Evolutionary conservation across 1,140 invertebrate species (phyloP).

Genomic region (Tetraneura akinire): DNA sequence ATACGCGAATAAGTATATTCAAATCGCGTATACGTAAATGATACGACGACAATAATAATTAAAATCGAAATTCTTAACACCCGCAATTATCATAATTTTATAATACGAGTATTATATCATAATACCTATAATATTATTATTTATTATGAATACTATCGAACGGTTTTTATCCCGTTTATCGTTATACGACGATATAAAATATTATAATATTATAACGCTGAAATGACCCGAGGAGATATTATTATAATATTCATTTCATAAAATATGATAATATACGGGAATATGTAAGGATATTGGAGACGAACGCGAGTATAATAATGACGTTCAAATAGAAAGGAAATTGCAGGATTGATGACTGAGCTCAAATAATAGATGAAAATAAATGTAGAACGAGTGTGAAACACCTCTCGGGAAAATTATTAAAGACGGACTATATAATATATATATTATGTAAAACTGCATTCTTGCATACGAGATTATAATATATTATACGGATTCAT

Average conservation of each 20-base stretch:
- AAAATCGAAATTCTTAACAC: not conserved
- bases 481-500: not conserved
- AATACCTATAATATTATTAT: not conserved
- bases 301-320: too few species aligned
- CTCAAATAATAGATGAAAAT: not conserved
- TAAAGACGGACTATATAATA: not conserved
- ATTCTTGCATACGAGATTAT: conserved; percentile 2
- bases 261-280: too few species aligned
- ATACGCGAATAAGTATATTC: too few species aligned
- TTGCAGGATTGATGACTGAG: not conserved
- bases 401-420: not conserved
- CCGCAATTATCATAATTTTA: too few species aligned
- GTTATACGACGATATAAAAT: too few species aligned
- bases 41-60: not conserved
- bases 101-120: not conserved
- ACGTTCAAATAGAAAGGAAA: not conserved
- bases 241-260: not conserved
- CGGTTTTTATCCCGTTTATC: not conserved
- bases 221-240: not conserved
- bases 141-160: too few species aligned
- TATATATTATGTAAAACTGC: conserved; percentile 30
- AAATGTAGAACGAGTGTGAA: not conserved
- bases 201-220: not conserved
- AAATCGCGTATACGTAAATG: too few species aligned
- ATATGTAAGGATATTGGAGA: too few species aligned